Base-by-base conservation (phyloP, 2,797 vertebrate species). In the Harpagifer antarcticus region DNA sequence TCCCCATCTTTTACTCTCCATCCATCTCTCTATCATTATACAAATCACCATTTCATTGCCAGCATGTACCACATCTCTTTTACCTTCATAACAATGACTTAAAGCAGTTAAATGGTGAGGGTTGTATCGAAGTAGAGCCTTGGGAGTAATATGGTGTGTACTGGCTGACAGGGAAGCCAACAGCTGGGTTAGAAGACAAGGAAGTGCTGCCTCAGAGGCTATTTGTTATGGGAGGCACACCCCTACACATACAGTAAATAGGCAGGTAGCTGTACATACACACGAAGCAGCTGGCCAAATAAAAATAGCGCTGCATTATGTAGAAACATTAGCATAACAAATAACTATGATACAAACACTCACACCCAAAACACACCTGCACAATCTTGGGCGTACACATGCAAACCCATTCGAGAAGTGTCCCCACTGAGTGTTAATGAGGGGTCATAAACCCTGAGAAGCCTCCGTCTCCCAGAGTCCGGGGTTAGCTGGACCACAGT, bases 351-450 rank as follows among this genome's bases (percentile, higher is more conserved):
- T 53, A 43, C 9, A 56, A 42, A 69, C n/a, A 14, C 31, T 37
- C 47, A 47, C 23, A 47, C 48, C 23, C 43, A 63, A 64, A 45
- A 75, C 47, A 57, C 60, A 47, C 45, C 50, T 61, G 44, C 47
- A 54, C 60, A 63, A 64, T 72, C 50, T 55, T 37, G 27, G 42
- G 58, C 58, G 33, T n/a, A 33, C n/a, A 62, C 67, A 70, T 60
- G 57, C 62, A 66, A 75, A 66, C 53, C 65, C 64, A 58, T 74
- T 70, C 17, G 47, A 74, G 73, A 23, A 61, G 79, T 68, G 81
- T 77, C 72, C 83, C 87, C 62, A 68, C 47, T 67, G 77, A 77
- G 85, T 79, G 72, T 89, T 93, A 94, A 93, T 93, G 90, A 93
- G 88, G 76, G 90, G 82, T 89, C 81, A 76, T 80, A 82, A 91